These are phyloP conservation scores for Bradypus variegatus DNA, from an alignment of 2,797 vertebrate species.

Conservation along the genomic window DNA sequence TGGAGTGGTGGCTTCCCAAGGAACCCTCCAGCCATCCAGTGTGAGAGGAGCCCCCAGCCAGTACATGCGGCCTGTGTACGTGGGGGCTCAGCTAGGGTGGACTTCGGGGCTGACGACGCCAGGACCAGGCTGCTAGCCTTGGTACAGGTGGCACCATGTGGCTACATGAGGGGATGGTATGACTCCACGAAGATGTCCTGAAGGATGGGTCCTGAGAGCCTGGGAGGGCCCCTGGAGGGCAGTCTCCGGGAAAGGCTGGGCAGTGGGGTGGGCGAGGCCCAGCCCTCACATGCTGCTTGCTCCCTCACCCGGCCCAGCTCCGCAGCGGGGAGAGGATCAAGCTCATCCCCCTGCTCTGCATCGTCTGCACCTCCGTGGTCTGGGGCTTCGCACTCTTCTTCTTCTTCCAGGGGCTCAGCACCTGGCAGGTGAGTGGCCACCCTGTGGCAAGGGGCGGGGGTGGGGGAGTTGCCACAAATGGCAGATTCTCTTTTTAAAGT, in stretches of 20 bases:
- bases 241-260: not conserved
- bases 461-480: accelerated
- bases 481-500: not conserved
- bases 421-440: constrained; percentile 87
- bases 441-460: not conserved
- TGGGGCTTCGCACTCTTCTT: constrained; percentile 97
- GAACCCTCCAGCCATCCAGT: not conserved
- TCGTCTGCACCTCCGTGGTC: constrained; percentile 90
- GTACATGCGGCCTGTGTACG: not conserved
- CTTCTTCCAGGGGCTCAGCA: constrained; percentile 99
- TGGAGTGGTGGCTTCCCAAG: not conserved
- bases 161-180: not conserved
- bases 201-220: not conserved
- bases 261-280: accelerated
- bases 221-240: not conserved
- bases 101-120: not conserved
- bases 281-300: not conserved
- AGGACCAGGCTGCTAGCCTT: not conserved
- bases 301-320: constrained; percentile 72
- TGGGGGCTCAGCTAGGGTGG: not conserved
- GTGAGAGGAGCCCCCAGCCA: not conserved
- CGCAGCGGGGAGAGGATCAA: constrained; percentile 91
- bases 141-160: not conserved
- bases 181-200: not conserved
- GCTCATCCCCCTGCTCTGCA: constrained; percentile 87